Conservation (phyloP, 92 coral and sea anemone genomes). For the Zoanthus sansibaricus region DNA sequence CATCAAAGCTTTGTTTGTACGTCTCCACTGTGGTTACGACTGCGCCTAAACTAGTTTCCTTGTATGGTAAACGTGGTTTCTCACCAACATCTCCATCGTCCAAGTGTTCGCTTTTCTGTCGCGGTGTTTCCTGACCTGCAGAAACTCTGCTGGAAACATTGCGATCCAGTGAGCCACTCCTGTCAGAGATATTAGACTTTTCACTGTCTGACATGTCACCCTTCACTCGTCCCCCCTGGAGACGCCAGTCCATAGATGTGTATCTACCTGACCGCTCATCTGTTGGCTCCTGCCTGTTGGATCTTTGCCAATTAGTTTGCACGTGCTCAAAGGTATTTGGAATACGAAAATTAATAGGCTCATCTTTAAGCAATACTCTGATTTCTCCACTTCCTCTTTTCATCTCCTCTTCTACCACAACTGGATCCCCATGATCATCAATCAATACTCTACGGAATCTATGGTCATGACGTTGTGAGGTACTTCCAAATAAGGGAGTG, state of each 20-base stretch:
- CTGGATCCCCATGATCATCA: constrained; percentile 64
- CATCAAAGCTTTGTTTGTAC: constrained; percentile 85
- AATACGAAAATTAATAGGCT: constrained; percentile 26
- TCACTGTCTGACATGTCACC: constrained; percentile 41
- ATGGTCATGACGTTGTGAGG: constrained; percentile 77
- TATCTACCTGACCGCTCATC: constrained; percentile 22
- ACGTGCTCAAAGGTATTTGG: neutral
- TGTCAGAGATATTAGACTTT: constrained; percentile 27
- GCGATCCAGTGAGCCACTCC: constrained; percentile 14
- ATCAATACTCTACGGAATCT: constrained; percentile 69
- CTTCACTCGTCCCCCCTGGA: constrained; percentile 18
- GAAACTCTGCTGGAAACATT: constrained; percentile 7
- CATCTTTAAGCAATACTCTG: constrained; percentile 22
- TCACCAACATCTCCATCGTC: constrained; percentile 62
- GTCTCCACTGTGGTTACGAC: constrained; percentile 92
- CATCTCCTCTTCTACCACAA: constrained; percentile 54
- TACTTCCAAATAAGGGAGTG: constrained; percentile 87
- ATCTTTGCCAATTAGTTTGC: constrained; percentile 18
- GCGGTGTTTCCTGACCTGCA: constrained; percentile 49
- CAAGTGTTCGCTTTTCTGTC: constrained; percentile 52
- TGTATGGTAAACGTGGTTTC: constrained; percentile 76
- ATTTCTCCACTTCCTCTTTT: constrained; percentile 66
- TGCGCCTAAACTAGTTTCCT: constrained; percentile 97
- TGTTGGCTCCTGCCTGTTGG: constrained; percentile 25
- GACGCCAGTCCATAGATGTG: constrained; percentile 27